Base-by-base conservation (phyloP, 2,888 invertebrate species). In the Eumacrocentrus americanus region DNA sequence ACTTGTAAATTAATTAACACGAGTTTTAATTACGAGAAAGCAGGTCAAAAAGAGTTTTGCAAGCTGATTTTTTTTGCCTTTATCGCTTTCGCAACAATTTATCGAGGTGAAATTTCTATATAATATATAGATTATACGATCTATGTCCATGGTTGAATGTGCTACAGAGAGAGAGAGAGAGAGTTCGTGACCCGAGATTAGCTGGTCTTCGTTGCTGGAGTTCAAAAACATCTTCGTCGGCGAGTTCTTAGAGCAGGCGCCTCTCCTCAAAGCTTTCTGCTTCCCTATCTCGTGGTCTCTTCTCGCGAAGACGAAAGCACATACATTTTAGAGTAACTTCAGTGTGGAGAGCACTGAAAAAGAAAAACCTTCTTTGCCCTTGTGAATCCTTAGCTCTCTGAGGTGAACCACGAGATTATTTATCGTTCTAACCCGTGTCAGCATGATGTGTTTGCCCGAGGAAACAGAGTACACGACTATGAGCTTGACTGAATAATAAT, bases 251-350 rank as follows among this genome's bases (percentile, higher is more conserved):
- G 58, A 42, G 42, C 34, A 51, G 22, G 38, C 18, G 44, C 22
- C 52, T 61, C 42, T 53, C 59, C 48, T 69, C 63, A 64, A 66
- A 65, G 67, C 67, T 64, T 66, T 64, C 57, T 29, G 38, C 52
- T 61, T 54, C 61, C 63, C 64, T 23, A 20, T 18, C 37, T 25
- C 50, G 18, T 23, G 6, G 51, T 35, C 59, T 58, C 51, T 63
- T 51, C 61, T 50, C 35, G 16, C 51, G 58, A 46, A 40, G 48
- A 44, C 46, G 29, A 22, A 50, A 16, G 58, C 23, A 52, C 61
- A 66, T 64, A 63, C 61, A 66, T 67, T 66, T 64, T 66, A 65
- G 44, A 67, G 62, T 60, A 59, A 58, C 60, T 53, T 44, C 57
- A 57, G 38, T 51, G 58, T 53, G n/a, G 20, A 40, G 48, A 54